Base-by-base conservation (phyloP, 2,888 invertebrate species). In the Linyphia triangularis region DNA sequence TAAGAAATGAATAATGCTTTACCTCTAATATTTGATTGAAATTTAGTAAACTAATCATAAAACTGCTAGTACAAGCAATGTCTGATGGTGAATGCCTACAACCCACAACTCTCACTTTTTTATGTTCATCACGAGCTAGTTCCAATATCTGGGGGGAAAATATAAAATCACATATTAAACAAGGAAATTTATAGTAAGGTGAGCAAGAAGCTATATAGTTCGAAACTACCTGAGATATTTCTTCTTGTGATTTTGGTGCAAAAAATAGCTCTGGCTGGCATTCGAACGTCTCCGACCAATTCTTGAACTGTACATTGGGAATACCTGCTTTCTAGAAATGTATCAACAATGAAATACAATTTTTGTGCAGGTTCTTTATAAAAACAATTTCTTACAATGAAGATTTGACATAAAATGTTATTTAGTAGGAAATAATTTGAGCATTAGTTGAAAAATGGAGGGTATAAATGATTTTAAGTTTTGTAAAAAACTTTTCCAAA, bases 41-140 rank as follows among this genome's bases (percentile, higher is more conserved):
- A 59, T 91, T 85, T 26, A 90, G 91, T 78, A 93, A 83, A 37
- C 90, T 91, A 70, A 93, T 91, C 91, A 93, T 91, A 86, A 91
- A 92, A 85, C 92, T 92, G 63, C 90, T 81, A 6, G 93, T 92
- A 89, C 92, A 93, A 1, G 91, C 92, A 7, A 93, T 89, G 77
- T 93, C 92, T 2, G 92, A 92, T 1, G 92, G 92, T 6, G 93
- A 93, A 85, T 92, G 92, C 9, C 92, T 92, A 83, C 91, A 89
- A n/a, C 93, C 93, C 24, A 92, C 91, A 10, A 92, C 92, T 75
- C 91, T 91, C 7, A 93, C 92, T 65, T 91, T 91, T 88, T 92
- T 92, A 0, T 91, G 90, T 33, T 92, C 90, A 40, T 90, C 88
- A 77, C 90, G 90, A 3, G 92, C 92, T 81, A 90, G 89, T 0